These are phyloP conservation scores for Chrysotoxum bicinctum DNA, from an alignment of 2,888 invertebrate species.

Conservation along the genomic window DNA sequence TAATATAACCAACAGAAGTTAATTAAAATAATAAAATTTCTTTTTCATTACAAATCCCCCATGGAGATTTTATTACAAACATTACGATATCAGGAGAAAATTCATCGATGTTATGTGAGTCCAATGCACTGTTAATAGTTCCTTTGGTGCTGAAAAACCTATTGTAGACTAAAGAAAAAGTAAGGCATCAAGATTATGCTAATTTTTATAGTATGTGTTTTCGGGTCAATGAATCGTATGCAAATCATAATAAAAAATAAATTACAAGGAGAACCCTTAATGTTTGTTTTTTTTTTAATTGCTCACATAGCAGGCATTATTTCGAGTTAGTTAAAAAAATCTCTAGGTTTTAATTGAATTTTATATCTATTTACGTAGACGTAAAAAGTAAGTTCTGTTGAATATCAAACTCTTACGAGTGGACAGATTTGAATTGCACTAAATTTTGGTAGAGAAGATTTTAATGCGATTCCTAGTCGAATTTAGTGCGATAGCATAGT, in stretches of 20 bases:
- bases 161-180: neutral
- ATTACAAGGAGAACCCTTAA: neutral
- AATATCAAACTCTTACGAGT: too few species aligned
- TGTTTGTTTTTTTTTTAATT: neutral
- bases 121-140: constrained; percentile 34
- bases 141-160: constrained; percentile 16
- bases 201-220: neutral
- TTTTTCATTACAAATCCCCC: constrained; percentile 15
- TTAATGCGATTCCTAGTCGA: too few species aligned
- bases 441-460: too few species aligned
- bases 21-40: constrained; percentile 16
- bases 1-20: neutral
- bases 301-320: neutral
- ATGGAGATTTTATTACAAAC: constrained; percentile 1
- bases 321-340: too few species aligned
- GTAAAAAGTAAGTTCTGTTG: too few species aligned
- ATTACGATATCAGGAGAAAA: constrained; percentile 13
- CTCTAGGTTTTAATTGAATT: too few species aligned
- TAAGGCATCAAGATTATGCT: neutral
- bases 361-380: too few species aligned
- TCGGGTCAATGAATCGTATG: neutral
- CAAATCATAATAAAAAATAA: neutral
- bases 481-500: too few species aligned
- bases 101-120: constrained; percentile 34
- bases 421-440: too few species aligned